Conservation (phyloP, 35 echinoderm and acorn worm species). For the Apostichopus japonicus region DNA sequence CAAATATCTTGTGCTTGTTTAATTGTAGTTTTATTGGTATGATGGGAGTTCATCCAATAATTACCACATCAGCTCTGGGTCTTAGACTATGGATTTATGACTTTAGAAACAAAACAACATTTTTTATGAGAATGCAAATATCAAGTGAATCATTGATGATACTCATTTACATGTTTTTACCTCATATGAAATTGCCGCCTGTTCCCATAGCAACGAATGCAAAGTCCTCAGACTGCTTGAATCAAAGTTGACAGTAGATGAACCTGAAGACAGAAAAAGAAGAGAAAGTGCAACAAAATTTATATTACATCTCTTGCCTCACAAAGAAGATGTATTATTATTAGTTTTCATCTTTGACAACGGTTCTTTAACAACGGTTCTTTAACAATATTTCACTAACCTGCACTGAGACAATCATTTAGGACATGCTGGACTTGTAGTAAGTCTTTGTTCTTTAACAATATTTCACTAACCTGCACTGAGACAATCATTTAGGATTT, state of each 20-base stretch:
- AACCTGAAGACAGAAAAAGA: background rate
- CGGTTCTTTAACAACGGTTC: too few relatives aligned
- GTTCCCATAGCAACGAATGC: slow-evolving; percentile 83
- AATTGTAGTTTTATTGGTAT: too few relatives aligned
- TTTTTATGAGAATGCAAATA: background rate
- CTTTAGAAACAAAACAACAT: too few relatives aligned
- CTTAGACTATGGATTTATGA: too few relatives aligned
- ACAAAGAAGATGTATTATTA: too few relatives aligned
- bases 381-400: too few relatives aligned
- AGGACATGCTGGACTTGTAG: too few relatives aligned
- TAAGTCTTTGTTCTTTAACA: background rate
- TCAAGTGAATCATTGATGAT: background rate
- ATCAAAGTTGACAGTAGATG: slow-evolving; percentile 43
- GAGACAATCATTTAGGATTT: slow-evolving; percentile 61
- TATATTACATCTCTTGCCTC: too few relatives aligned
- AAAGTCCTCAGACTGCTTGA: slow-evolving; percentile 51
- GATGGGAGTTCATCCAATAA: too few relatives aligned
- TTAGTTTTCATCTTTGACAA: too few relatives aligned
- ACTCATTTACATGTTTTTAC: slow-evolving; percentile 10
- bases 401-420: background rate
- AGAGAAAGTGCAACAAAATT: background rate
- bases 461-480: background rate
- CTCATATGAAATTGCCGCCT: slow-evolving; percentile 79
- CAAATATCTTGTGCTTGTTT: too few relatives aligned
- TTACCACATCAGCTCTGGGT: too few relatives aligned